Base-by-base conservation (phyloP, 2,113 vertebrate species). In the Psammodynastes pulverulentus region DNA sequence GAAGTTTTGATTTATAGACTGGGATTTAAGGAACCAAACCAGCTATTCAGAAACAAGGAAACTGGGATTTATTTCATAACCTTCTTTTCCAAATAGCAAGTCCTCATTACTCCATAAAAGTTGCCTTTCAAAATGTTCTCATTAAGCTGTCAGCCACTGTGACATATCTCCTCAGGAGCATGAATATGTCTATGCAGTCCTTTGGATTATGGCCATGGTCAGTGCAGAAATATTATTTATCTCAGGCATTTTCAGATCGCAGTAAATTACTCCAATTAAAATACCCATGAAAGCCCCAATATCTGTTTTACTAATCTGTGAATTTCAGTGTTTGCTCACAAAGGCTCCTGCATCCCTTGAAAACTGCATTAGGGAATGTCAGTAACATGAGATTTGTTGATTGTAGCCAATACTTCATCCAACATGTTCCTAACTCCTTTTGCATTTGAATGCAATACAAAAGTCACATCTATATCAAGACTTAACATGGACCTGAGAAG, bases 191-290 rank as follows among this genome's bases (percentile, higher is more conserved):
- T 39, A 17, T 92, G 90, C 0, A 0, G 92, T 90, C 91, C 91
- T 93, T 91, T 91, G 93, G 95, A 92, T 96, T 95, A 90, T 91
- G 89, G 93, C 1, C 1, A 15, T 52, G 6, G 19, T 21, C 52
- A 26, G 45, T 88, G 49, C 26, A 89, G 12, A 86, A 43, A 29
- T 54, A 52, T 48, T 46, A 48, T 46, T 84, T 54, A 58, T n/a
- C 10, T 34, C 19, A 48, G 43, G 86, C n/a, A 13, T 84, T 54
- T 84, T 48, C 51, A 89, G 86, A 92, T 90, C 53, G 79, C 90
- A 93, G 88, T 84, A 88, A 67, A 52, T 87, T 43, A 19, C n/a
- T 96, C 24, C 92, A 91, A 0, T 3, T 39, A 79, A 43, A 0
- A 3, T 89, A 43, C 85, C 89, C 39, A 79, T 1, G 92, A 23